These are phyloP conservation scores for Drosophila sucinea DNA, from an alignment of 1,140 invertebrate species.

Conservation along the genomic window DNA sequence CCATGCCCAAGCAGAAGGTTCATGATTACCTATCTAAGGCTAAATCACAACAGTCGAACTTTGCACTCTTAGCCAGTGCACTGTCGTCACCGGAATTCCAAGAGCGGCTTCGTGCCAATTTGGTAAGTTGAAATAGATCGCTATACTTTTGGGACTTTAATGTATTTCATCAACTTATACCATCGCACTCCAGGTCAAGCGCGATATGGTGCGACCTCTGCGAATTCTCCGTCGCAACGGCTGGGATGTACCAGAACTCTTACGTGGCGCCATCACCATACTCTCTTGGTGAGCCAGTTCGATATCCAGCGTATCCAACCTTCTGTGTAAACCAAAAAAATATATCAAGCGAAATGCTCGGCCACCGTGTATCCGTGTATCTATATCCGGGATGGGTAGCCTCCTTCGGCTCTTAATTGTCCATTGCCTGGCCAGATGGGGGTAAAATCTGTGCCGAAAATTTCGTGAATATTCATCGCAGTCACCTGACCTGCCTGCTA, in stretches of 20 bases:
- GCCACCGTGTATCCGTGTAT: not conserved
- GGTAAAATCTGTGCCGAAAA: not conserved
- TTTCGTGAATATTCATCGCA: not conserved
- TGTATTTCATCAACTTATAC: not conserved
- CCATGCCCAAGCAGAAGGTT: conserved; percentile 45
- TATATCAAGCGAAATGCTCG: conserved; percentile 19
- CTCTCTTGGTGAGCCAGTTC: conserved; percentile 49
- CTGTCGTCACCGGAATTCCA: conserved; percentile 51
- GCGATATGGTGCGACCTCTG: conserved; percentile 44
- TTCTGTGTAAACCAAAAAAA: conserved; percentile 50
- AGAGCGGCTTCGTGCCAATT: conserved; percentile 30
- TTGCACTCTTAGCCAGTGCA: conserved; percentile 41
- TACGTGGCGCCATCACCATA: conserved; percentile 42
- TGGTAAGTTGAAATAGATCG: conserved; percentile 43
- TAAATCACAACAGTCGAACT: conserved; percentile 19
- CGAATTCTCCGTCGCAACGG: conserved; percentile 48
- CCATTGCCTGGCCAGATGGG: not conserved
- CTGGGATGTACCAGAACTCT: conserved; percentile 52
- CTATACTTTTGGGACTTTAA: not conserved
- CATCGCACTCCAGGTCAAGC: conserved; percentile 40
- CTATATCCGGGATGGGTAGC: not conserved
- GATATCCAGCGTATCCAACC: not conserved
- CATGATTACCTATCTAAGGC: conserved; percentile 28
- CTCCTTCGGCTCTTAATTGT: not conserved
- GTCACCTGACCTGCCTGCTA: not conserved